Percentiles rank a stretch among this genome's conserved stretches.
phyloP scores from a whole-genome alignment of 2,888 invertebrate species.

The Ormia ochracea region DNA sequence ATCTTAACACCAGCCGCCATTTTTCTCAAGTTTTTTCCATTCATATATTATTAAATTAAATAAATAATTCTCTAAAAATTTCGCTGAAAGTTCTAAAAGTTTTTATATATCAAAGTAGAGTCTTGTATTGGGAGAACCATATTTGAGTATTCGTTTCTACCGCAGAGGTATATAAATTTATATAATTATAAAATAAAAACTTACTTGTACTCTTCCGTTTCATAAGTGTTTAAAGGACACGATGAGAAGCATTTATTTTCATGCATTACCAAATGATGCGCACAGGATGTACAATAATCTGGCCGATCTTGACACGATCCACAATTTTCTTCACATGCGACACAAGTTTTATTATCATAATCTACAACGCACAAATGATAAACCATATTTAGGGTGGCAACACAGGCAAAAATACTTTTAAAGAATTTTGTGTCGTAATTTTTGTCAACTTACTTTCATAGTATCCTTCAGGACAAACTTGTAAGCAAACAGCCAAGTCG shows the following conservation, averaged over 20 bases:
- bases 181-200: conserved; percentile 62
- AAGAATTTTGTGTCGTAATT: background rate
- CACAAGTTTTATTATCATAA: conserved; percentile 85
- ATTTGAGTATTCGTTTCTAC: no score
- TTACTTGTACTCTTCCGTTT: conserved; percentile 90
- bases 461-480: conserved; percentile 93
- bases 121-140: no score
- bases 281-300: conserved; percentile 90
- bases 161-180: background rate
- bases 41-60: no score
- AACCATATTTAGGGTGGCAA: background rate
- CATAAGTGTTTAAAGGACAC: conserved; percentile 88
- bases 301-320: conserved; percentile 89
- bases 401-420: background rate
- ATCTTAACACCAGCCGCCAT: no score
- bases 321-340: conserved; percentile 91
- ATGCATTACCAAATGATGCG: conserved; percentile 90
- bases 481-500: conserved; percentile 90
- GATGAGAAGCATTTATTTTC: conserved; percentile 89
- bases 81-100: no score
- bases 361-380: conserved; percentile 76
- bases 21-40: no score
- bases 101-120: no score
- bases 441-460: conserved; percentile 83
- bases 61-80: no score